Evolutionary conservation across 2,113 vertebrate genomes (phyloP).

Genomic region (Sprattus sprattus): DNA sequence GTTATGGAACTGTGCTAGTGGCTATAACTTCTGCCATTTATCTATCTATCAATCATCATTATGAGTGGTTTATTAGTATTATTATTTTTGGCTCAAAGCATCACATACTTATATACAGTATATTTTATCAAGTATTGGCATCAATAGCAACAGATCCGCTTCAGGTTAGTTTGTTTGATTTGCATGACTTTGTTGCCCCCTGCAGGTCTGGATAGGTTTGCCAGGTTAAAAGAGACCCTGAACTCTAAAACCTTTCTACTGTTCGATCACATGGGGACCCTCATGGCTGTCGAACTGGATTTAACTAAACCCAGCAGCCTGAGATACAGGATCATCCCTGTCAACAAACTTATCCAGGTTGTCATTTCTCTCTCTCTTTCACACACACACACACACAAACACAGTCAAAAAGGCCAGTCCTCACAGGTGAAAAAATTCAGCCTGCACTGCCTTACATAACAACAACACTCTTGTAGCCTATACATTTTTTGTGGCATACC

Average conservation of each 20-base stretch:
- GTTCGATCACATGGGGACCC: slow-evolving; percentile 31
- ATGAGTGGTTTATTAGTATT: no score
- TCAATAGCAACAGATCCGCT: no score
- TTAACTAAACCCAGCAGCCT: neutral
- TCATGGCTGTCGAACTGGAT: slow-evolving; percentile 11
- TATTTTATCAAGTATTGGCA: no score
- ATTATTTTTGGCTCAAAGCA: no score
- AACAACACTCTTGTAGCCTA: neutral
- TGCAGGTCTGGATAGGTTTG: slow-evolving; percentile 14
- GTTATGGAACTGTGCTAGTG: no score
- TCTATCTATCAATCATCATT: no score
- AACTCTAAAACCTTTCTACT: neutral
- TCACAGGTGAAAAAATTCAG: neutral
- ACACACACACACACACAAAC: no score
- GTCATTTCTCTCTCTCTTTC: neutral
- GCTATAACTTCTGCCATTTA: no score
- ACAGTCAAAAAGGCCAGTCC: no score
- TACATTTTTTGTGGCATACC: neutral
- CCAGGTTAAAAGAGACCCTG: slow-evolving; percentile 1
- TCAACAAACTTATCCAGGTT: slow-evolving; percentile 22
- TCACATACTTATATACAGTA: no score
- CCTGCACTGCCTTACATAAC: no score
- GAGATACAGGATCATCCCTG: slow-evolving; percentile 23
- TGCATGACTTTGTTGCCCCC: neutral
- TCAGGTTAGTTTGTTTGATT: neutral